Conservation (phyloP, 2,797 vertebrate genomes). For the Myripristis jacobus region DNA sequence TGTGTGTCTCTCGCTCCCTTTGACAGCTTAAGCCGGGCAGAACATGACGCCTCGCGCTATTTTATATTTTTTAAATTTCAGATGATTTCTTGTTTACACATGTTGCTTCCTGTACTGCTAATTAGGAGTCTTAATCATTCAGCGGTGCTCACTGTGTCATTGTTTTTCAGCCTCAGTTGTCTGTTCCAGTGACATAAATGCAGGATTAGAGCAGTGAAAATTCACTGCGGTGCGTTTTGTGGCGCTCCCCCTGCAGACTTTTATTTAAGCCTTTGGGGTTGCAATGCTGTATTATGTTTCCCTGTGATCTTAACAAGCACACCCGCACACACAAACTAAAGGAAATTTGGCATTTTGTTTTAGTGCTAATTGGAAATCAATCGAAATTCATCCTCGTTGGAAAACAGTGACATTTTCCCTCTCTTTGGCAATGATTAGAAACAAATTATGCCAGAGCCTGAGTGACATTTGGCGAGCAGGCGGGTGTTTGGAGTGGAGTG, state of each 20-base stretch:
- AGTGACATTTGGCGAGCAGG: constrained; percentile 71
- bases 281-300: constrained; percentile 28
- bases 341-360: constrained; percentile 56
- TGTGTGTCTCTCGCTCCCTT: too few species aligned
- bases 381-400: constrained; percentile 62
- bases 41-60: background rate
- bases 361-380: constrained; percentile 75
- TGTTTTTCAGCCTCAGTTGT: constrained; percentile 39
- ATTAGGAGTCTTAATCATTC: constrained; percentile 33
- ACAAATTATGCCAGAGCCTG: constrained; percentile 72
- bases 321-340: background rate
- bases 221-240: constrained; percentile 70
- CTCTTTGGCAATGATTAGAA: constrained; percentile 71
- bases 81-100: constrained; percentile 5
- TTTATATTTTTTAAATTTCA: background rate
- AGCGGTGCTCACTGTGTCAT: constrained; percentile 47
- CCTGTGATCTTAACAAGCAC: constrained; percentile 47
- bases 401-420: constrained; percentile 71
- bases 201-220: constrained; percentile 70
- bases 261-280: constrained; percentile 20
- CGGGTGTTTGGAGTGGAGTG: constrained; percentile 61
- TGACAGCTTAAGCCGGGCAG: background rate
- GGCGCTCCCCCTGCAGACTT: constrained; percentile 36
- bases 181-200: constrained; percentile 59
- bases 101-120: constrained; percentile 19